phyloP scores from a whole-genome alignment of 2,113 vertebrate species.

The Castor canadensis region DNA sequence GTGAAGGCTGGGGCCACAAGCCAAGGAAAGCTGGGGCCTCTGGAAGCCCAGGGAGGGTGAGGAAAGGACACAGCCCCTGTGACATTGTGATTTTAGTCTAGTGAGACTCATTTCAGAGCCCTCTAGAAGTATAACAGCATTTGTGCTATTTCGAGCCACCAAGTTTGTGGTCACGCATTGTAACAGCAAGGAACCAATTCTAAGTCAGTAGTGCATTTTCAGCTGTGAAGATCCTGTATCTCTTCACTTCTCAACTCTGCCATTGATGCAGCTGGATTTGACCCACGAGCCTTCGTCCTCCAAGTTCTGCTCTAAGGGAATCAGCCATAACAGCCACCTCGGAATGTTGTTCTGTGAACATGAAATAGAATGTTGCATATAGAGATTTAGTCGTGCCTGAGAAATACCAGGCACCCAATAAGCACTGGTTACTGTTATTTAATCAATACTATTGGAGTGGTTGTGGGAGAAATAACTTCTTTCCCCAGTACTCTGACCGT shows the following conservation, averaged over 20 bases:
- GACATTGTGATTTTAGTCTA: background rate
- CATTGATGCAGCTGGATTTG: background rate
- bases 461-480: fast-evolving
- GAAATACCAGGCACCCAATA: background rate
- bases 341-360: background rate
- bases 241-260: background rate
- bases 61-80: background rate
- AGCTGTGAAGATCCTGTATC: fast-evolving
- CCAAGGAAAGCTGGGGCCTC: background rate
- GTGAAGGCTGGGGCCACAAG: background rate
- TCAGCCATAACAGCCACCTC: background rate
- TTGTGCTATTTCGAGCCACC: background rate
- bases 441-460: fast-evolving
- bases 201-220: background rate
- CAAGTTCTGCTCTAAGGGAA: background rate
- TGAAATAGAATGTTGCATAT: fast-evolving
- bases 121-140: fast-evolving
- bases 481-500: background rate
- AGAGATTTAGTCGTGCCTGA: background rate
- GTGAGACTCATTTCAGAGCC: background rate
- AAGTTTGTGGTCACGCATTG: too few species aligned
- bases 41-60: background rate
- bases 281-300: fast-evolving
- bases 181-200: background rate
- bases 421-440: too few species aligned